Percentiles rank a stretch among this genome's conserved stretches.
These are phyloP conservation scores for Andrena cerasifolii DNA, from an alignment of 1,140 invertebrate species.

Conservation along the genomic window DNA sequence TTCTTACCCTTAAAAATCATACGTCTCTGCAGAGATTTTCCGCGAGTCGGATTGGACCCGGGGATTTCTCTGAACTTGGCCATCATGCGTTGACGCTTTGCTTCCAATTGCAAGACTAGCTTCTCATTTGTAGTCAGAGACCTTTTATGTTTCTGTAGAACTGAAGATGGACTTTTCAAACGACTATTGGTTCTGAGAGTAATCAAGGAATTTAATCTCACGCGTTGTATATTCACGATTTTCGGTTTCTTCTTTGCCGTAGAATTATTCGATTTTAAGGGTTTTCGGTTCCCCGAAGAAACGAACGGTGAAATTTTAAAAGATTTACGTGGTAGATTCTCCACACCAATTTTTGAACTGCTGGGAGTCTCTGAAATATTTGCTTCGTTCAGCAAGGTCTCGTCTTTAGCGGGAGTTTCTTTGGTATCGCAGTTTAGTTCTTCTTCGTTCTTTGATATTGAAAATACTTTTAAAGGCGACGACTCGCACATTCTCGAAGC, in stretches of 20 bases:
- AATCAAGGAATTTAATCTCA: constrained; percentile 3
- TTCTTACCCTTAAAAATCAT: constrained; percentile 17
- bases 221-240: constrained; percentile 47
- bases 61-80: constrained; percentile 66
- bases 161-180: neutral
- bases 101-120: constrained; percentile 58
- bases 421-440: constrained; percentile 46
- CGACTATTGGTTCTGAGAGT: neutral
- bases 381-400: constrained; percentile 68
- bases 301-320: constrained; percentile 74
- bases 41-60: constrained; percentile 18
- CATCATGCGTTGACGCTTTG: constrained; percentile 70
- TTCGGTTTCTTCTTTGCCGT: constrained; percentile 29
- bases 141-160: neutral
- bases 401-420: constrained; percentile 78
- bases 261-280: neutral
- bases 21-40: constrained; percentile 14
- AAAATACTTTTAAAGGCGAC: constrained; percentile 75
- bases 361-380: constrained; percentile 78
- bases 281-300: constrained; percentile 48
- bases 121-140: constrained; percentile 1
- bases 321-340: constrained; percentile 72
- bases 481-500: constrained; percentile 14
- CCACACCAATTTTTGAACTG: constrained; percentile 74
- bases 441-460: constrained; percentile 62